A percentile compares a stretch with the other conserved stretches of the same genome.
phyloP scores from a whole-genome alignment of 2,888 invertebrate species.

The Laspeyria flexula region DNA sequence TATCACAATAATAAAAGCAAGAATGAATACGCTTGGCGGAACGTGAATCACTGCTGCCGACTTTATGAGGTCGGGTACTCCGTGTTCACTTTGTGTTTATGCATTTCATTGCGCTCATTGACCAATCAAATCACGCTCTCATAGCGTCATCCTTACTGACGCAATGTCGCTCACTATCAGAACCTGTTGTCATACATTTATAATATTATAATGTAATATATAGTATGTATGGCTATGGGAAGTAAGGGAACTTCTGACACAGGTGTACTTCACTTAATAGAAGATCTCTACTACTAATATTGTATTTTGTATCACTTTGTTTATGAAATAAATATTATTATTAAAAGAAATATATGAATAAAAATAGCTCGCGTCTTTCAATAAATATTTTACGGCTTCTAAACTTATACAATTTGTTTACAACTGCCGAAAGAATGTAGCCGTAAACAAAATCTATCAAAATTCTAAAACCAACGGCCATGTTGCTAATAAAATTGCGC shows the following conservation, averaged over 20 bases:
- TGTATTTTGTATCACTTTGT: too few relatives aligned
- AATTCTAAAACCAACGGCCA: constrained; percentile 49
- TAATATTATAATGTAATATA: too few relatives aligned
- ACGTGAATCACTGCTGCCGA: constrained; percentile 13
- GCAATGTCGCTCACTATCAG: constrained; percentile 1
- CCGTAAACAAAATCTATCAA: constrained; percentile 35
- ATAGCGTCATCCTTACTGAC: constrained; percentile 20
- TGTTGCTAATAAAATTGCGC: constrained; percentile 62
- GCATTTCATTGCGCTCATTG: constrained; percentile 25
- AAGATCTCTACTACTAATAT: too few relatives aligned
- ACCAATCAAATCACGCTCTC: constrained; percentile 29
- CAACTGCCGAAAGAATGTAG: constrained; percentile 31
- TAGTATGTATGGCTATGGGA: too few relatives aligned
- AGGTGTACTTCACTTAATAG: too few relatives aligned
- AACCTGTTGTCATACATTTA: background rate
- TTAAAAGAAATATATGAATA: too few relatives aligned
- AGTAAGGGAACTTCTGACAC: too few relatives aligned
- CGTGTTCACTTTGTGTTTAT: constrained; percentile 16
- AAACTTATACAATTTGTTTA: constrained; percentile 3
- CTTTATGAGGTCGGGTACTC: constrained; percentile 4
- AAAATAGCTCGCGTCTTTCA: background rate
- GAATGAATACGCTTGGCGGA: constrained; percentile 5
- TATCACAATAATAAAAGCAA: background rate
- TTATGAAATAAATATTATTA: too few relatives aligned
- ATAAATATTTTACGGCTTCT: background rate